Evolutionary conservation across 2,113 vertebrate genomes (phyloP).

Genomic region (Hypocryptadius cinnamomeus): DNA sequence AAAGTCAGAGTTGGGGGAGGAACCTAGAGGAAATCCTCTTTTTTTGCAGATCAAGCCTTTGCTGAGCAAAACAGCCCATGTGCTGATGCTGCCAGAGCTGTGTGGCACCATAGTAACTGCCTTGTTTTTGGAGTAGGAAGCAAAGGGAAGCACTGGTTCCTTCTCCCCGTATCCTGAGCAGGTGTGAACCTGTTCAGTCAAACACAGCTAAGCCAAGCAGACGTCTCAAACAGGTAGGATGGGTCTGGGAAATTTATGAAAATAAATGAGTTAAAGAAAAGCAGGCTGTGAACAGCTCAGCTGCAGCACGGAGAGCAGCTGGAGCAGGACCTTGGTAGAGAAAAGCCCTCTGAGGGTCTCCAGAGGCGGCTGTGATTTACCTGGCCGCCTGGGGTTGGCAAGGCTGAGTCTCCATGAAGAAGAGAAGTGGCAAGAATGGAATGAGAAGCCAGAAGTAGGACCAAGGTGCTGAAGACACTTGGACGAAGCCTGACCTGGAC

Average conservation of each 20-base stretch:
- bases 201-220: neutral
- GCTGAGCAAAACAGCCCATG: neutral
- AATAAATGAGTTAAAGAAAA: neutral
- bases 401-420: neutral
- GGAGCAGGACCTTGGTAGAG: neutral
- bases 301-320: neutral
- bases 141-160: neutral
- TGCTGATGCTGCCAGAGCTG: neutral
- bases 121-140: neutral
- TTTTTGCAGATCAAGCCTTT: neutral
- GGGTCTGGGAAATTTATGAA: neutral
- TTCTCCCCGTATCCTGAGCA: neutral
- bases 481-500: neutral
- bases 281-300: neutral
- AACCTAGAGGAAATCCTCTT: neutral
- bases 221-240: neutral
- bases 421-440: neutral
- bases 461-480: neutral
- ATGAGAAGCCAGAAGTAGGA: neutral
- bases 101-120: neutral
- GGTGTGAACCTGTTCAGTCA: neutral
- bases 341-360: neutral
- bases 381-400: neutral
- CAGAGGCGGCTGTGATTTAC: neutral
- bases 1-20: neutral